A percentile compares a stretch with the other conserved stretches of the same genome.
phyloP scores from a whole-genome alignment of 2,113 vertebrate species.

The Narcine bancroftii region DNA sequence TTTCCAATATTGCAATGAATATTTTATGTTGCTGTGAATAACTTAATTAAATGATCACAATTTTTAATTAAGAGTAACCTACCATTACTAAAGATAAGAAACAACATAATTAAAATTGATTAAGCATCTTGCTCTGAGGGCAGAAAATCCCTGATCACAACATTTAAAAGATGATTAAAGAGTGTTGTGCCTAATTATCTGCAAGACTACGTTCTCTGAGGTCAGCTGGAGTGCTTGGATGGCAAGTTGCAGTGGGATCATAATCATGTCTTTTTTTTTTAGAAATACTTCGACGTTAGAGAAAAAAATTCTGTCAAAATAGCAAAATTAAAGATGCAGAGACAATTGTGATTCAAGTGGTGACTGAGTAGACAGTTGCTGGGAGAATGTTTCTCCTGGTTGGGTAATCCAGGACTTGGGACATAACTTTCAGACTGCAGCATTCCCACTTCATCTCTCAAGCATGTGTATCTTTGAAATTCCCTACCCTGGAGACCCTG shows the following conservation, averaged over 20 bases:
- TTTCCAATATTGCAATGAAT: background rate
- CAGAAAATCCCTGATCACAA: conserved; percentile 26
- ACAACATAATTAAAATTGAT: conserved; percentile 36
- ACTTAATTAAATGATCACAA: conserved; percentile 26
- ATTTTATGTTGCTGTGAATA: conserved; percentile 28
- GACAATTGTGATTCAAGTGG: background rate
- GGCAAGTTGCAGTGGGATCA: background rate
- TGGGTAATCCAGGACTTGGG: too few species aligned
- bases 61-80: conserved; percentile 33
- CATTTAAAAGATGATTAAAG: conserved; percentile 34
- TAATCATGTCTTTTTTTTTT: background rate
- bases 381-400: too few species aligned
- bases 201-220: background rate
- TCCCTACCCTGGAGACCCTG: too few species aligned
- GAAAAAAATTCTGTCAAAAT: background rate
- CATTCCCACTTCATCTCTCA: too few species aligned
- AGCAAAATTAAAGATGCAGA: too few species aligned
- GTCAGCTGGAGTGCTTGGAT: background rate
- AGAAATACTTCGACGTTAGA: background rate
- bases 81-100: conserved; percentile 28
- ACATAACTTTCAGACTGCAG: too few species aligned
- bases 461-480: too few species aligned
- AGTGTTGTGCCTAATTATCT: conserved; percentile 31
- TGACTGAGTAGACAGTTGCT: background rate
- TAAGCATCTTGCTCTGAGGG: conserved; percentile 20